Evolutionary conservation across 2,888 invertebrate species (phyloP), one percentile per base, ranked within the genome.

Genomic region (Tridacna crocea): DNA sequence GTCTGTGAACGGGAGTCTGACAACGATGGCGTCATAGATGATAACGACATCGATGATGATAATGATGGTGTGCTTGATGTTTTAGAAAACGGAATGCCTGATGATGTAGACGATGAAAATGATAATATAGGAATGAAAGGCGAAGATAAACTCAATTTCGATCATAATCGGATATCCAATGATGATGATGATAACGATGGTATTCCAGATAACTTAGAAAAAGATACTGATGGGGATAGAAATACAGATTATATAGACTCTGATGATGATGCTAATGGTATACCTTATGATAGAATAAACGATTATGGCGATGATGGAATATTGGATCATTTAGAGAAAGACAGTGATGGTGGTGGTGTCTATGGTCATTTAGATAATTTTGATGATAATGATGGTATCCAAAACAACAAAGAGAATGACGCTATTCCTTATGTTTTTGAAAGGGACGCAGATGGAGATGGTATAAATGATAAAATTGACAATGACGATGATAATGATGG

Each of bases 121-220:
- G 92, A 93, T 83, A 89, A 89, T 65, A 92, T 93, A 81, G 80
- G 88, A 66, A n/a, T 84, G 47, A 70, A 87, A 12, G 91, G 92
- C 61, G 92, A 93, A 81, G 87, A 82, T 75, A 92, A 94, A 87
- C 89, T 87, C 0, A 91, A 93, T 88, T 91, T 92, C 24, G 91
- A 93, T 58, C 91, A 91, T 12, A 90, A 92, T 79, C 82, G 90
- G 60, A 58, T 60, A 72, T 82, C 88, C 46, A 90, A 91, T 82
- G 92, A 91, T n/a, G 91, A 92, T 84, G 92, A 93, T 83, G 91
- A 91, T 19, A 92, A 88, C 11, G 90, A 91, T 65, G 91, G 91
- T 15, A 88, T 91, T 27, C 89, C 85, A 6, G 88, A 90, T 73
- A 68, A 90, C 75, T 61, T 88, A 2, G 91, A 91, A 55, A 84